Conservation (phyloP, 2,797 vertebrate species). For the Alfaro cultratus region DNA sequence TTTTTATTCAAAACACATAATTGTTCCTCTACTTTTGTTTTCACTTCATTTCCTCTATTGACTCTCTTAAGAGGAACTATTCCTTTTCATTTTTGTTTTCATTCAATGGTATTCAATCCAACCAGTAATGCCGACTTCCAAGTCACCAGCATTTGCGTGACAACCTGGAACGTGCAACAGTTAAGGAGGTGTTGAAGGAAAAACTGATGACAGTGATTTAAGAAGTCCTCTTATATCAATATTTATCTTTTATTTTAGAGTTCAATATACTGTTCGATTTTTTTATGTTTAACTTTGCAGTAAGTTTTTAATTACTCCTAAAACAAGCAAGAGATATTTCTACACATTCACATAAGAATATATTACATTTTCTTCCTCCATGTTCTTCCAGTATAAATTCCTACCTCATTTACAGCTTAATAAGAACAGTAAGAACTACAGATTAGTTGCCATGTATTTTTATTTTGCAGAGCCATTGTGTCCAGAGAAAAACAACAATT, state of each 20-base stretch:
- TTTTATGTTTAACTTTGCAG: neutral
- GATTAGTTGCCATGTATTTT: neutral
- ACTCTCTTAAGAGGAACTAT: conserved; percentile 53
- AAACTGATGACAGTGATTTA: neutral
- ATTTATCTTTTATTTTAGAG: neutral
- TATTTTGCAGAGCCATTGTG: neutral
- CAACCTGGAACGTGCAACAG: neutral
- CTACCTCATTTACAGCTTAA: neutral
- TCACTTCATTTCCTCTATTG: conserved; percentile 12
- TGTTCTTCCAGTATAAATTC: neutral
- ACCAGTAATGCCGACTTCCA: neutral
- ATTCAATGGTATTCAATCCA: neutral
- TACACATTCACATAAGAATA: neutral
- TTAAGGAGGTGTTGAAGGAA: neutral
- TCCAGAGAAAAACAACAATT: neutral
- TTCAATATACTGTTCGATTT: neutral
- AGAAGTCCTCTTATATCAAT: neutral
- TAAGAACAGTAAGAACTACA: neutral
- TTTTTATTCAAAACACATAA: conserved; percentile 9
- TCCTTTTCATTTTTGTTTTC: conserved; percentile 18
- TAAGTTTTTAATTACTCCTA: neutral
- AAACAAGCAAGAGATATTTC: neutral
- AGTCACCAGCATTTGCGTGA: neutral
- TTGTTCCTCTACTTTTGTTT: conserved; percentile 12
- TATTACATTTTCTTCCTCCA: neutral